Percentiles rank a stretch among this genome's conserved stretches.
These are phyloP conservation scores for Drosophila sucinea DNA, from an alignment of 1,140 invertebrate species.

Conservation along the genomic window DNA sequence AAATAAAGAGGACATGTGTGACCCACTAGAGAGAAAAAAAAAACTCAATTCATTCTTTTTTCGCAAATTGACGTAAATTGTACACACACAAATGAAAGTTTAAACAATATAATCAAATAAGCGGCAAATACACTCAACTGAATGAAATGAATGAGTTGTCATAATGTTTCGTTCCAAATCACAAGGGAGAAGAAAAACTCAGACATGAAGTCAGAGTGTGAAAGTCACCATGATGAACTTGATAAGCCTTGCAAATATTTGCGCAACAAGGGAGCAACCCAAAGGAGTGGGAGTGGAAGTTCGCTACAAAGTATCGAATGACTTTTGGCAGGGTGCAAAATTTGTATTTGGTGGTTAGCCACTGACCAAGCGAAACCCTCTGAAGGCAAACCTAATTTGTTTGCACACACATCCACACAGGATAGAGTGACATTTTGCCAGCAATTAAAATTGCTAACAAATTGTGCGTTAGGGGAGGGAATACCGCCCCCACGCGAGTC, in stretches of 20 bases:
- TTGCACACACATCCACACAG: constrained; percentile 31
- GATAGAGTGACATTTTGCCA: constrained; percentile 9
- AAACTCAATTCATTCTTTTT: neutral
- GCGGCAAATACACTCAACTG: constrained; percentile 53
- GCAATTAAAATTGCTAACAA: constrained; percentile 65
- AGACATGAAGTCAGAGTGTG: constrained; percentile 24
- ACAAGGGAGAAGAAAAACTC: neutral
- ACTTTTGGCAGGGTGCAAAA: constrained; percentile 37
- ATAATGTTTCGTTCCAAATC: constrained; percentile 48
- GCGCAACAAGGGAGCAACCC: constrained; percentile 54
- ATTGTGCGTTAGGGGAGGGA: constrained; percentile 29
- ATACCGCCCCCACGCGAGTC: constrained; percentile 26
- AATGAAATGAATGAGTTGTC: constrained; percentile 62
- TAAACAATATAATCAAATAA: constrained; percentile 51
- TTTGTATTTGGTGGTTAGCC: constrained; percentile 58
- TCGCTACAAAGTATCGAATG: constrained; percentile 60
- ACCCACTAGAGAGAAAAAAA: constrained; percentile 1
- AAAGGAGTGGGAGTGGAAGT: constrained; percentile 18
- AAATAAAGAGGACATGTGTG: neutral
- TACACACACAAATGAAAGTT: constrained; percentile 1
- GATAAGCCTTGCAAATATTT: constrained; percentile 68
- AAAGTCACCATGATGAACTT: constrained; percentile 67
- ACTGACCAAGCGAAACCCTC: constrained; percentile 12
- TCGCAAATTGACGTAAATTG: constrained; percentile 11
- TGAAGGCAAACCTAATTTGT: constrained; percentile 73